These are phyloP conservation scores for Drosophila setosimentum DNA, from an alignment of 2,888 invertebrate genomes.

Conservation along the genomic window DNA sequence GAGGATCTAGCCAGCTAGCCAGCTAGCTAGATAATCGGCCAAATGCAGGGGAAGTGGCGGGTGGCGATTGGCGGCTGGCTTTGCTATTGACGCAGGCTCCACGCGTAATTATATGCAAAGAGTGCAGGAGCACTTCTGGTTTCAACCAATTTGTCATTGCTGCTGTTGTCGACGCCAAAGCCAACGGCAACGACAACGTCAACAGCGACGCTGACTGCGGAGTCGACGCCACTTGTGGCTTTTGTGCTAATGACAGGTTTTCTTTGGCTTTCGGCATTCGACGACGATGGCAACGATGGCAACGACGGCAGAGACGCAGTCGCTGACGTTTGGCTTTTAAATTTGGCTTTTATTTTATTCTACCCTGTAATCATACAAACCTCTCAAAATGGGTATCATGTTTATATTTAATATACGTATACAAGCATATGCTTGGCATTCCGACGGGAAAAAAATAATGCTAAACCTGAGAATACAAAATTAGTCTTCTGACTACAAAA, in stretches of 20 bases:
- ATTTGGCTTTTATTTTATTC: constrained; percentile 41
- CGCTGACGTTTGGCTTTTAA: constrained; percentile 36
- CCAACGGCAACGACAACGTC: neutral
- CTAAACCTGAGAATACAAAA: neutral
- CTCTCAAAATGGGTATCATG: neutral
- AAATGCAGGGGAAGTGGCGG: neutral
- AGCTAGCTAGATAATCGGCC: constrained; percentile 1
- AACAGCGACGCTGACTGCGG: constrained; percentile 25
- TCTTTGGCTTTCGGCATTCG: constrained; percentile 38
- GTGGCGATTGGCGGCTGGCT: neutral
- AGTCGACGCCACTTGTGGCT: constrained; percentile 34
- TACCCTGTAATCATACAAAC: constrained; percentile 26
- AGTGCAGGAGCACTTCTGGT: constrained; percentile 77
- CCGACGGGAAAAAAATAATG: neutral
- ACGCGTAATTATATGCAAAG: constrained; percentile 63
- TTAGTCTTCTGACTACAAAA: neutral
- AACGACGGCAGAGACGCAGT: constrained; percentile 9
- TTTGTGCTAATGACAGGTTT: constrained; percentile 55
- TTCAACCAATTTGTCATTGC: constrained; percentile 73
- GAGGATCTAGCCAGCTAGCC: constrained; percentile 6
- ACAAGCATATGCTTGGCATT: neutral
- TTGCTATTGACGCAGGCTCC: constrained; percentile 29
- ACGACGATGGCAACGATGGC: constrained; percentile 4
- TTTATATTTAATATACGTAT: neutral
- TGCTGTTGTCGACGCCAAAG: constrained; percentile 27